A percentile compares a stretch with the other conserved stretches of the same genome.
Evolutionary conservation across 1,140 invertebrate species (phyloP).

Genomic region (Drosophila tani): DNA sequence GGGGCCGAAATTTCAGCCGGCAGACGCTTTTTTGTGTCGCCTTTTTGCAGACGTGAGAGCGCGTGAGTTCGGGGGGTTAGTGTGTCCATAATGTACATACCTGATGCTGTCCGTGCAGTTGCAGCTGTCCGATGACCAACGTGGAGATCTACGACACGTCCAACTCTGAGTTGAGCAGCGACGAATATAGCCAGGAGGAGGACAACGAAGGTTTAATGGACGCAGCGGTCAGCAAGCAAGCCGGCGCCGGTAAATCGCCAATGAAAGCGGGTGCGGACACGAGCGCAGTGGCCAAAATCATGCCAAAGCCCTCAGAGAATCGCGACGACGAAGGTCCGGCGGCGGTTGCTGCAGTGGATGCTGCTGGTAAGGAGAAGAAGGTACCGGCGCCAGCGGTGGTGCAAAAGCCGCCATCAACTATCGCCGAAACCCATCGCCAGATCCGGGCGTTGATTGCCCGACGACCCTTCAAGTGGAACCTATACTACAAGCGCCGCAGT

Average conservation of each 20-base stretch:
- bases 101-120: slow-evolving; percentile 27
- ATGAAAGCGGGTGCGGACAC: not conserved
- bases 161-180: slow-evolving; percentile 66
- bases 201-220: slow-evolving; percentile 71
- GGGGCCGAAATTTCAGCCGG: slow-evolving; percentile 34
- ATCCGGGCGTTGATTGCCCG: slow-evolving; percentile 26
- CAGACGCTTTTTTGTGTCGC: slow-evolving; percentile 57
- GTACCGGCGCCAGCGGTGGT: not conserved
- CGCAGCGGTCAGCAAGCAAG: slow-evolving; percentile 59
- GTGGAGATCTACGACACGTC: slow-evolving; percentile 71
- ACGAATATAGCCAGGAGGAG: slow-evolving; percentile 66
- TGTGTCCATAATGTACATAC: slow-evolving; percentile 28
- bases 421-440: slow-evolving; percentile 10
- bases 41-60: slow-evolving; percentile 62
- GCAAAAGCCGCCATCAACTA: slow-evolving; percentile 31
- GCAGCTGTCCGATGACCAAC: slow-evolving; percentile 53
- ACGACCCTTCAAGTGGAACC: not conserved
- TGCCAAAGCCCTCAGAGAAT: slow-evolving; percentile 14
- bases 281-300: slow-evolving; percentile 16
- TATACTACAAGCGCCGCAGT: slow-evolving; percentile 62
- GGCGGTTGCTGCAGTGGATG: too few species aligned
- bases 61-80: slow-evolving; percentile 30
- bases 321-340: not conserved
- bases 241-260: not conserved
- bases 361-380: slow-evolving; percentile 2